phyloP scores from a whole-genome alignment of 2,888 invertebrate genomes.

The Pycnomerus fuliginosus region DNA sequence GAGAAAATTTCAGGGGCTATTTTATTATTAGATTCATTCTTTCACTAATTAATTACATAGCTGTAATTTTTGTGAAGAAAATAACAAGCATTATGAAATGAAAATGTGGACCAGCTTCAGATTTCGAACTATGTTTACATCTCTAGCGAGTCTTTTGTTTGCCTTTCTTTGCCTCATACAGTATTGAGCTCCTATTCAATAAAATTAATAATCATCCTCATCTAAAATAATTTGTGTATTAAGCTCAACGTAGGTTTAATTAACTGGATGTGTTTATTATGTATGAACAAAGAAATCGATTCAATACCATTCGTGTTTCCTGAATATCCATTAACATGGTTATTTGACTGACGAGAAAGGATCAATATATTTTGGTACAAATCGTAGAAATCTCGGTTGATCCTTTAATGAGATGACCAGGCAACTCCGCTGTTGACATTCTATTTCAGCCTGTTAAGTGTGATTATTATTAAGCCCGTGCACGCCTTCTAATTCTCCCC shows the following conservation, averaged over 20 bases:
- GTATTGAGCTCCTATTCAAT: conserved; percentile 8
- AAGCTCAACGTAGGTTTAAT: too few relatives aligned
- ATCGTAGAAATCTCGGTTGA: background rate
- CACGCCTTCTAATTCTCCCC: too few relatives aligned
- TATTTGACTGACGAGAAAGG: too few relatives aligned
- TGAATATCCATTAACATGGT: too few relatives aligned
- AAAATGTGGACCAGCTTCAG: conserved; percentile 22
- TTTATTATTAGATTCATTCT: background rate
- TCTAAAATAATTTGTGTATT: too few relatives aligned
- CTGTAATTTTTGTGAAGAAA: too few relatives aligned
- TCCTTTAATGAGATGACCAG: conserved; percentile 8
- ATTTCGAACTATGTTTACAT: conserved; percentile 20
- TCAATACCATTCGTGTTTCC: background rate
- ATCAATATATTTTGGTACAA: too few relatives aligned
- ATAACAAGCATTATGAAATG: conserved; percentile 19
- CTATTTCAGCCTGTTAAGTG: background rate
- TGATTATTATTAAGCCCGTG: too few relatives aligned
- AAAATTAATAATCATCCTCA: conserved; percentile 11
- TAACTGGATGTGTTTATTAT: too few relatives aligned
- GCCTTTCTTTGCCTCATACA: conserved; percentile 9
- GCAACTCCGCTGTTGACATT: conserved; percentile 3
- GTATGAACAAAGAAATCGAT: conserved; percentile 5
- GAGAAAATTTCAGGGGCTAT: too few relatives aligned
- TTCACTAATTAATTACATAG: too few relatives aligned
- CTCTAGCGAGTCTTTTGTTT: conserved; percentile 18